Conservation (phyloP, 2,113 vertebrate genomes). For the Chaetops frenatus region DNA sequence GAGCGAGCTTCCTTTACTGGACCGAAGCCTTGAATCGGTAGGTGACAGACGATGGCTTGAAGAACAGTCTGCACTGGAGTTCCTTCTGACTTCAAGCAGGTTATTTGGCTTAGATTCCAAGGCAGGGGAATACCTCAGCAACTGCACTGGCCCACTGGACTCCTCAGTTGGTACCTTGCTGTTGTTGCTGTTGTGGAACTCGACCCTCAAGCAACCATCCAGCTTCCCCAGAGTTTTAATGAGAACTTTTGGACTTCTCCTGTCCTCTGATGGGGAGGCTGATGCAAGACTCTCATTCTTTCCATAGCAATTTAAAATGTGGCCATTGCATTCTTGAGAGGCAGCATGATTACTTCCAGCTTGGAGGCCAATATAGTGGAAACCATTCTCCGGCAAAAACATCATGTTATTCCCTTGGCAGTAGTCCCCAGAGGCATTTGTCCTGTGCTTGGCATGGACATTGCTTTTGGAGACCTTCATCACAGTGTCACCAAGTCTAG, state of each 20-base stretch:
- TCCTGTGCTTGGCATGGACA: slow-evolving; percentile 66
- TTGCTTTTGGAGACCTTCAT: slow-evolving; percentile 71
- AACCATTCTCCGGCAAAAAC: slow-evolving; percentile 71
- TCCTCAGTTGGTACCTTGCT: slow-evolving; percentile 64
- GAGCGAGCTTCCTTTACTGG: slow-evolving; percentile 91
- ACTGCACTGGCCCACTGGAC: slow-evolving; percentile 80
- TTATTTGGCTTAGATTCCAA: slow-evolving; percentile 68
- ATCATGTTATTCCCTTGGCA: slow-evolving; percentile 30
- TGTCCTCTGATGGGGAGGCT: slow-evolving; percentile 70
- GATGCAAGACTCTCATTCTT: slow-evolving; percentile 47
- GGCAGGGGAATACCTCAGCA: slow-evolving; percentile 88
- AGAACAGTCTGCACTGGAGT: slow-evolving; percentile 53
- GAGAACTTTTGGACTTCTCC: slow-evolving; percentile 87
- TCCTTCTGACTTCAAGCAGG: slow-evolving; percentile 60
- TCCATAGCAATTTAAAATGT: slow-evolving; percentile 72
- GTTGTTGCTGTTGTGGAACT: slow-evolving; percentile 83
- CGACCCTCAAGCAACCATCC: slow-evolving; percentile 87
- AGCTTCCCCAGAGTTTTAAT: slow-evolving; percentile 86
- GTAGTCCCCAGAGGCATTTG: slow-evolving; percentile 53
- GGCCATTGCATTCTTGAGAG: slow-evolving; percentile 70
- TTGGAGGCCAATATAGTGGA: slow-evolving; percentile 66
- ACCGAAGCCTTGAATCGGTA: slow-evolving; percentile 77
- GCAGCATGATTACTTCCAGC: slow-evolving; percentile 30
- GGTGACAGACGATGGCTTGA: slow-evolving; percentile 61
- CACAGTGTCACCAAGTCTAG: slow-evolving; percentile 76